Evolutionary conservation across 2,113 vertebrate species (phyloP), one percentile per base, ranked within the genome.

Genomic region (Phrynosoma platyrhinos): DNA sequence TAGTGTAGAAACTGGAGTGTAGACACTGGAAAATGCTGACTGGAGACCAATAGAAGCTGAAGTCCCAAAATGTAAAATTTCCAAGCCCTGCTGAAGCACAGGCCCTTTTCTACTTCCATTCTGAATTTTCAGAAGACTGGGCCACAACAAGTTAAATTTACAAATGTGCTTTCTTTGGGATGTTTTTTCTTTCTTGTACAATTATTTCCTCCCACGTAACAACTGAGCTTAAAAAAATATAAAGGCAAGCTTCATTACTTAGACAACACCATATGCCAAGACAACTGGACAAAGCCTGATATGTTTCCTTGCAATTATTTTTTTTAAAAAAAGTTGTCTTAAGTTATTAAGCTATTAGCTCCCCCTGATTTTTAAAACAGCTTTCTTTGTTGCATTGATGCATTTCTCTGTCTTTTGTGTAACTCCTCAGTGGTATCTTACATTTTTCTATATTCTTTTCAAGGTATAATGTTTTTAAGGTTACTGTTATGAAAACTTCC

Each of bases 121-220:
- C 32, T 47, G 25, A n/a, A 74, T 69, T 32, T 16, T 62, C 66
- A 52, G 13, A 88, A 16, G 40, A 88, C 87, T 69, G 89, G 91
- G 36, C n/a, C 79, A 91, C 90, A 92, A 82, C 82, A 87, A 88
- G 72, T 87, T 90, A 92, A 93, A 92, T 93, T 92, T 93, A 89
- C 90, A 87, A 87, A 91, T 90, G 95, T 92, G 91, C 93, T 94
- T 94, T 92, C 88, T 84, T 88, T 92, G n/a, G 66, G n/a, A 52
- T 87, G 16, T 55, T 75, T 76, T 53, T 36, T 16, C n/a, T 30
- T 90, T 92, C 90, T 96, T 91, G 62, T 87, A 88, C 83, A 81
- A 84, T 92, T 89, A 84, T 82, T 94, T 92, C 92, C 94, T 96
- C 90, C 90, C 91, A 93, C 93, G 92, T 93, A 94, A 94, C 82